Evolutionary conservation across 2,888 invertebrate genomes (phyloP), one percentile per base, ranked within the genome.

Genomic region (Cactoblastis cactorum): DNA sequence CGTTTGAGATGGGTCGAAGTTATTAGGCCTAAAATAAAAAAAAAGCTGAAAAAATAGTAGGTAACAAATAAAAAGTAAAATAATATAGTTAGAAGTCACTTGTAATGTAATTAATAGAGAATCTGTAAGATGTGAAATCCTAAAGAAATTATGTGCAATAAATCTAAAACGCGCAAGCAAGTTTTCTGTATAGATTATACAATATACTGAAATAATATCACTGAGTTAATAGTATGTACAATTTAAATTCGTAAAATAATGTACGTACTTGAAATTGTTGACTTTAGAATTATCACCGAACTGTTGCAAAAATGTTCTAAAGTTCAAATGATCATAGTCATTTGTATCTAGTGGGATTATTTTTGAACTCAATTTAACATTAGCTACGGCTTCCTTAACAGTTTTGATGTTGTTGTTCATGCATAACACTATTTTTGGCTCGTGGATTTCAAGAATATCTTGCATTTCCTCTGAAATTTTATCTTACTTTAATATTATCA

Each of bases 1-100:
- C n/a, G 50, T 37, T 5, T 71, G 62, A 2, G 56, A 64, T 2
- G 77, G 55, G 38, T 53, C 32, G 45, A 52, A 54, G 17, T 49
- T 50, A 28, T 41, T 28, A 8, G 49, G 45, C 18, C 45, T 45
- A 28, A 41, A 41, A 22, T n/a, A 19, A 18, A 39, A 19, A 19
- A 4, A 18, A 19, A 8, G 3, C 9, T 22, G 3, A 4, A 4
- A 3, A 4, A 6, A 3, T 22, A 22, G 22, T 22, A 3, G n/a
- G n/a, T n/a, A n/a, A n/a, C n/a, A n/a, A n/a, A n/a, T n/a, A n/a
- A n/a, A n/a, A n/a, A n/a, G n/a, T n/a, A n/a, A n/a, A n/a, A n/a
- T n/a, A n/a, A n/a, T n/a, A n/a, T n/a, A n/a, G n/a, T n/a, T n/a
- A n/a, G n/a, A n/a, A n/a, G n/a, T n/a, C n/a, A n/a, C n/a, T n/a